phyloP scores from a whole-genome alignment of 2,888 invertebrate species.

The Onthophagus sagittarius region DNA sequence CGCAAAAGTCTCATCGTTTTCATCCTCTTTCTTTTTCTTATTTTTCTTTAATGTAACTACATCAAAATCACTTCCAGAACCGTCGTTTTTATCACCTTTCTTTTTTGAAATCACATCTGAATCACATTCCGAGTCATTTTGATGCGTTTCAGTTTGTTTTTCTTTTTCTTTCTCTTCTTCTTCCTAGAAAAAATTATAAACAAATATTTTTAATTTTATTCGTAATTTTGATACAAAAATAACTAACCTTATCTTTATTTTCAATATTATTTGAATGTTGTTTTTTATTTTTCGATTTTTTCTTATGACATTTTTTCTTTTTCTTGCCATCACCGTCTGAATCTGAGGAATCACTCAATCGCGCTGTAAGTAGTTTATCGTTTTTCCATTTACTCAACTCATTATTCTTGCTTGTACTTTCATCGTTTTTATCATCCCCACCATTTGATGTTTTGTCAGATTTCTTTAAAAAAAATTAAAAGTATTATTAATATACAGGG shows the following conservation, averaged over 20 bases:
- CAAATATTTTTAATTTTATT: not conserved
- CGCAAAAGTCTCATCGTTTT: conserved; percentile 22
- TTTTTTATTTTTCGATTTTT: not conserved
- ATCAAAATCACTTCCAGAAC: not conserved
- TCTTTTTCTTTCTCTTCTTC: not conserved
- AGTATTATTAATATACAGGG: no score
- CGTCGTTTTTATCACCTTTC: not conserved
- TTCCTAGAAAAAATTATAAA: not conserved
- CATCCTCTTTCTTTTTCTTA: not conserved
- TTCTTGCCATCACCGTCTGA: not conserved
- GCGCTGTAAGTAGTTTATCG: conserved; percentile 33
- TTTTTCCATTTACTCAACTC: conserved; percentile 30
- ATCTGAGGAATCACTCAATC: conserved; percentile 29
- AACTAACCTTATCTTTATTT: not conserved
- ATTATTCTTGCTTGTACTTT: conserved; percentile 24
- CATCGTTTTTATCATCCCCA: conserved; percentile 15
- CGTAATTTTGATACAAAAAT: not conserved
- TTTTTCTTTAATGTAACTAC: not conserved
- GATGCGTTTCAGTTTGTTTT: not conserved
- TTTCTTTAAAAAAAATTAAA: no score
- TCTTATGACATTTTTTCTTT: not conserved
- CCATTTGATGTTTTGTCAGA: not conserved
- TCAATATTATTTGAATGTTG: not conserved
- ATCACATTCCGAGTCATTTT: not conserved
- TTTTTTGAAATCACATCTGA: not conserved